Base-by-base conservation (phyloP, 2,797 vertebrate species). In the Gymnodraco acuticeps region DNA sequence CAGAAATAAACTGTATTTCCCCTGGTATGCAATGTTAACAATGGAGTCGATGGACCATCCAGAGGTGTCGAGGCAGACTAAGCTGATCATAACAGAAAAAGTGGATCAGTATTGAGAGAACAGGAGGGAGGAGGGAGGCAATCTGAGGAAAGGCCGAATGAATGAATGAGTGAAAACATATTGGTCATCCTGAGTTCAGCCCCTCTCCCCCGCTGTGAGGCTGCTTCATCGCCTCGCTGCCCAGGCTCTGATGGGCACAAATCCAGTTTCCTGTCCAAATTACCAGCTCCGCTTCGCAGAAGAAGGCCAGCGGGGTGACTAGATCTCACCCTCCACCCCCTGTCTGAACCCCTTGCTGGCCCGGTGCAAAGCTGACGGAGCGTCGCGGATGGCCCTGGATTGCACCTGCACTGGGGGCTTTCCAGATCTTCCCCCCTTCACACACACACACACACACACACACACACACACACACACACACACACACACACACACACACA, bases 231-330 rank as follows among this genome's bases (percentile, higher is more conserved):
- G 86, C 91, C 76, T 83, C 58, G 59, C 81, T 82, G 83, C 84
- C 78, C 78, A 65, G 84, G 83, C 88, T 77, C 83, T 1, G 73
- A 80, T 75, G 83, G 92, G 93, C 89, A 85, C 69, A 20, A 50
- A 64, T 93, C 93, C 92, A 95, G 87, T 65, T 93, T 92, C 93
- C 88, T 92, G 90, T 93, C 92, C 89, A 92, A 89, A 94, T 93
- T 88, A 93, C 87, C 86, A 88, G 82, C 87, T 90, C 86, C 31
- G 90, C 84, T 89, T 83, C 50, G 52, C 77, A 80, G 83, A 87
- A 80, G 84, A 89, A 87, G 88, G 85, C 89, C 86, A 89, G 80
- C 53, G 71, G 91, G 91, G 86, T 83, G 92, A 91, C 91, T 78
- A 84, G 86, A 86, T 78, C 86, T 78, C 73, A 55, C 64, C 84